Percentiles rank a stretch among this genome's conserved stretches.
These are phyloP conservation scores for Atta cephalotes DNA, from an alignment of 1,140 invertebrate species.

Conservation along the genomic window DNA sequence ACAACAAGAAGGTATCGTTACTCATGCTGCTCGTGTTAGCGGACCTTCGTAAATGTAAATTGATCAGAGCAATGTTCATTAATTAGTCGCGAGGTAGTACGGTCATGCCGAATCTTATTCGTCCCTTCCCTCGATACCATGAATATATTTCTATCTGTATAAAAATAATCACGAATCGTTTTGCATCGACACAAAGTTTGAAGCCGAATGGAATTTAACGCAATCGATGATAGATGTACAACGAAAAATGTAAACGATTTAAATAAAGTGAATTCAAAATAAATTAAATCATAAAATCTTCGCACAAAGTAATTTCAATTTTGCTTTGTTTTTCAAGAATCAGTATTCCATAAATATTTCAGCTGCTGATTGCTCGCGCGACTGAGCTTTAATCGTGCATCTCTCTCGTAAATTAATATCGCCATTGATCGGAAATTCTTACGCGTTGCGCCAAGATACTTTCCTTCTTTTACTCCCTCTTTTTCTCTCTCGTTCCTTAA, in stretches of 20 bases:
- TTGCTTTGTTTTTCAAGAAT: neutral
- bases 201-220: neutral
- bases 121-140: conserved; percentile 16
- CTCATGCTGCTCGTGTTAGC: conserved; percentile 45
- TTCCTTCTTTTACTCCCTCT: conserved; percentile 21
- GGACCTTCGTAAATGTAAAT: conserved; percentile 78
- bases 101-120: conserved; percentile 48
- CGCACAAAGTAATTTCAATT: neutral
- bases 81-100: conserved; percentile 77
- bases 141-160: conserved; percentile 18
- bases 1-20: conserved; percentile 20
- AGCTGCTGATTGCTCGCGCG: neutral
- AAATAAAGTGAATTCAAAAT: neutral
- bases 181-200: neutral
- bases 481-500: neutral
- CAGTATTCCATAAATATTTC: neutral
- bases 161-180: conserved; percentile 1
- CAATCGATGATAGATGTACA: neutral
- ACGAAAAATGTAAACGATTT: conserved; percentile 8
- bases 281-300: neutral
- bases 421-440: conserved; percentile 50
- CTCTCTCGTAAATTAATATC: conserved; percentile 38
- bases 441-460: conserved; percentile 25
- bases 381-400: conserved; percentile 13
- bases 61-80: conserved; percentile 78